phyloP scores from a whole-genome alignment of 2,113 vertebrate genomes.

The Otus sunia region DNA sequence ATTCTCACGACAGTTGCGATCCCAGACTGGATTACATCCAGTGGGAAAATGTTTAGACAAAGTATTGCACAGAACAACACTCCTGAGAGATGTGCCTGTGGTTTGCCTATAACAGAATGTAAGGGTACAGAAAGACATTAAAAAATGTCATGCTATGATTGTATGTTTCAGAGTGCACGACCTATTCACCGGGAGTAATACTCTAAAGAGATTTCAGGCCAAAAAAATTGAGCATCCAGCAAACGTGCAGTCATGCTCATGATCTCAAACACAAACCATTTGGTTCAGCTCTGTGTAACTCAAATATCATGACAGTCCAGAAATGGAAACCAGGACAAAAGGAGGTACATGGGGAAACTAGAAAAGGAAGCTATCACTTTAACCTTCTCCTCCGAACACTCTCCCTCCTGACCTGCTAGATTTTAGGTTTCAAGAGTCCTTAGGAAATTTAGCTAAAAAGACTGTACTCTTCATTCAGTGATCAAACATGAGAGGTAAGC shows the following conservation, averaged over 20 bases:
- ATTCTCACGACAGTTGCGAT: slow-evolving; percentile 70
- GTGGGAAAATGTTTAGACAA: slow-evolving; percentile 74
- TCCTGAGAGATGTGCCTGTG: slow-evolving; percentile 51
- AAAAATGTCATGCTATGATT: background rate
- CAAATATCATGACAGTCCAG: background rate
- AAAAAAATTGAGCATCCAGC: background rate
- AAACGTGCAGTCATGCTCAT: background rate
- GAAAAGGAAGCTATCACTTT: background rate
- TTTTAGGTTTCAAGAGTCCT: background rate
- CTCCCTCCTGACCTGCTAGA: background rate
- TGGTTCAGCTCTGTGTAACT: background rate
- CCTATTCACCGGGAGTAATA: background rate
- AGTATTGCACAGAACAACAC: slow-evolving; percentile 24
- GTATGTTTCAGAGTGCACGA: background rate
- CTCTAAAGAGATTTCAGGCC: background rate
- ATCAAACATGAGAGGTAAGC: background rate
- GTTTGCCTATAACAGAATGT: slow-evolving; percentile 22
- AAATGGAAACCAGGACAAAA: background rate
- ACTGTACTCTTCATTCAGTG: background rate
- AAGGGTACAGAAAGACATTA: background rate
- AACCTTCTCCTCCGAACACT: background rate
- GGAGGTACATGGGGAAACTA: background rate
- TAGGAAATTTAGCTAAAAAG: background rate
- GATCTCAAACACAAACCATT: background rate
- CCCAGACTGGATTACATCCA: slow-evolving; percentile 71